A percentile compares a stretch with the other conserved stretches of the same genome.
These are phyloP conservation scores for Drosophila macrothrix DNA, from an alignment of 2,888 invertebrate genomes.

Conservation along the genomic window DNA sequence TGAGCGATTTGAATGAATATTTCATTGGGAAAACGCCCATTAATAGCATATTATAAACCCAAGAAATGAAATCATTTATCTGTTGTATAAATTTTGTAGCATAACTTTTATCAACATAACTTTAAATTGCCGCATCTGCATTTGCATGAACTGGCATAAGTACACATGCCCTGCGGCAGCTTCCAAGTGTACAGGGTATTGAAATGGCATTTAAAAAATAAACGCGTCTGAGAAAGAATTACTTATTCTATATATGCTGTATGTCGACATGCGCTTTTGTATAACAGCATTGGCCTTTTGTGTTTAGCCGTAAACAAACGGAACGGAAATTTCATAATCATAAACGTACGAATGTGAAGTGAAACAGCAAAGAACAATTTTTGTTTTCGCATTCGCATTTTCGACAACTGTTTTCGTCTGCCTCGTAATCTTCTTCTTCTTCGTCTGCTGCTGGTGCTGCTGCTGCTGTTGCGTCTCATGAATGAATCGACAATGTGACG, in stretches of 20 bases:
- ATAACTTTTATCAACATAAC: not conserved
- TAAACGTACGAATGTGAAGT: constrained; percentile 45
- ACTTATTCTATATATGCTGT: constrained; percentile 37
- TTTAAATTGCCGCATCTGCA: not conserved
- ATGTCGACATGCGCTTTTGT: constrained; percentile 55
- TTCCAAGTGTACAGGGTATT: constrained; percentile 26
- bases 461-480: constrained; percentile 26
- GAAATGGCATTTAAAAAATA: constrained; percentile 46
- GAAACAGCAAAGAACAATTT: constrained; percentile 49
- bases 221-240: constrained; percentile 43
- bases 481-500: constrained; percentile 58
- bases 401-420: constrained; percentile 46
- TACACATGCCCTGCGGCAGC: not conserved
- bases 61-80: not conserved
- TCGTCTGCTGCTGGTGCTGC: not conserved
- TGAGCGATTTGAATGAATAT: not conserved
- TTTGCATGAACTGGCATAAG: not conserved
- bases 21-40: not conserved
- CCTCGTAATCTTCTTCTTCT: not conserved
- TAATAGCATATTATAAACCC: not conserved
- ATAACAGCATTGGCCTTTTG: constrained; percentile 55
- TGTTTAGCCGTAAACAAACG: constrained; percentile 52
- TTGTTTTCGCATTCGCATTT: constrained; percentile 44
- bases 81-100: not conserved
- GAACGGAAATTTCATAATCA: constrained; percentile 78